phyloP scores from a whole-genome alignment of 2,113 vertebrate genomes.

The Xiphophorus hellerii region DNA sequence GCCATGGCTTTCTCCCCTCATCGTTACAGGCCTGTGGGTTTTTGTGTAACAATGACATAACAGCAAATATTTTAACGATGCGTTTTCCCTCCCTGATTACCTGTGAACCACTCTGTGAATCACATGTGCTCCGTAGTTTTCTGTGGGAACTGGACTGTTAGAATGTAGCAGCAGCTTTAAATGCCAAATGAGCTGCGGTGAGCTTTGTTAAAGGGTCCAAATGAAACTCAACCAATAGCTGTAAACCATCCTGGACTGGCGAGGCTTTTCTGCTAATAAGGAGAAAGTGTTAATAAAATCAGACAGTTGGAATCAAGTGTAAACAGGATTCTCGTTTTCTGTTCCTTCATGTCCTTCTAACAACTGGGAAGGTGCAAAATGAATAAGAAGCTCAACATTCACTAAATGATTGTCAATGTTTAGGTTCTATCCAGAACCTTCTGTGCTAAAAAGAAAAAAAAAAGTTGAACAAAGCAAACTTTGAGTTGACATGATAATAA shows the following conservation, averaged over 20 bases:
- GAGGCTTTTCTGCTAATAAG: background rate
- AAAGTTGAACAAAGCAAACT: background rate
- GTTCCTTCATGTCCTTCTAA: background rate
- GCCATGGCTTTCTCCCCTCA: slow-evolving; percentile 48
- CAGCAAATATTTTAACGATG: slow-evolving; percentile 23
- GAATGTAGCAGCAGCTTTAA: slow-evolving; percentile 17
- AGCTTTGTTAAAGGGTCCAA: slow-evolving; percentile 18
- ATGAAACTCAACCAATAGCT: slow-evolving; percentile 29
- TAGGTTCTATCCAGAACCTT: background rate
- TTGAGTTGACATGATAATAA: background rate
- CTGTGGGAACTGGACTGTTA: slow-evolving; percentile 32
- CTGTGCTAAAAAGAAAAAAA: background rate
- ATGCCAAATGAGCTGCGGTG: slow-evolving; percentile 46
- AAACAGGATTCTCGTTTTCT: background rate
- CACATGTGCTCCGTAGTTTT: background rate
- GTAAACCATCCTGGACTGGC: slow-evolving; percentile 15
- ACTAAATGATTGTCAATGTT: background rate
- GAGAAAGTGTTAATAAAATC: background rate
- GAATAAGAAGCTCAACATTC: background rate
- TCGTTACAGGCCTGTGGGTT: slow-evolving; percentile 48
- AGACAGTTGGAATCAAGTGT: background rate
- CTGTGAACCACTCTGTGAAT: background rate
- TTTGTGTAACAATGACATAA: slow-evolving; percentile 28
- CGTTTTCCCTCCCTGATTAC: background rate
- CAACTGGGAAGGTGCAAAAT: background rate